phyloP scores from a whole-genome alignment of 2,113 vertebrate genomes.

The Camelus dromedarius region DNA sequence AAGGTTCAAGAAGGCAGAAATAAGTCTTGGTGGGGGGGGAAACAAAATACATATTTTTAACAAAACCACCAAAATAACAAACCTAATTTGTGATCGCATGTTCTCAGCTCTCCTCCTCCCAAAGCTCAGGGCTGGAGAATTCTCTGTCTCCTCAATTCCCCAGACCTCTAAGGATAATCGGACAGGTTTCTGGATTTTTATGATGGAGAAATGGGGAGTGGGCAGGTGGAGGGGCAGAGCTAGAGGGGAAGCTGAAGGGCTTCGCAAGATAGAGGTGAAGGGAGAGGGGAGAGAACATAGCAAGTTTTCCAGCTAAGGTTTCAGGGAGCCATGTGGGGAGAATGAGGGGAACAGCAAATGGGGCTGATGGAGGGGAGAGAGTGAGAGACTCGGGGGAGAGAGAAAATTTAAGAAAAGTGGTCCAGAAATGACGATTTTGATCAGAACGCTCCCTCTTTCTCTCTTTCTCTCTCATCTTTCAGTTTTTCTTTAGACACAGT shows the following conservation, averaged over 20 bases:
- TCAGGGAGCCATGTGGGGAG: rapidly evolving
- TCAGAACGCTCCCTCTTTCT: background rate
- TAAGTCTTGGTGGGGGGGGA: slow-evolving; percentile 42
- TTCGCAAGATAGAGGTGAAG: background rate
- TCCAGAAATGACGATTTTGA: background rate
- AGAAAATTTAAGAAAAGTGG: background rate
- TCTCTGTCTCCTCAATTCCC: background rate
- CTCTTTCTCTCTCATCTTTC: background rate
- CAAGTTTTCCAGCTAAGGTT: background rate
- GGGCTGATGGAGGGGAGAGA: background rate
- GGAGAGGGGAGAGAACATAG: background rate
- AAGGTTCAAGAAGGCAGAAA: slow-evolving; percentile 22
- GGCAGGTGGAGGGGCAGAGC: background rate
- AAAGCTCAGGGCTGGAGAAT: background rate
- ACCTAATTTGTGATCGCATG: background rate
- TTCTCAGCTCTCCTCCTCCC: background rate
- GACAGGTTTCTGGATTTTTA: slow-evolving; percentile 29
- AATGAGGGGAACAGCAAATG: background rate
- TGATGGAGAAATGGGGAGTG: background rate
- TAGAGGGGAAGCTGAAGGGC: background rate
- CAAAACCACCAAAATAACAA: slow-evolving; percentile 6
- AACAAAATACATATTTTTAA: background rate
- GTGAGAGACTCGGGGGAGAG: background rate
- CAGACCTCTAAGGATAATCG: background rate
- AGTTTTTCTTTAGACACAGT: background rate